Conservation (phyloP, 2,797 vertebrate species). For the Eidolon dupreanum region DNA sequence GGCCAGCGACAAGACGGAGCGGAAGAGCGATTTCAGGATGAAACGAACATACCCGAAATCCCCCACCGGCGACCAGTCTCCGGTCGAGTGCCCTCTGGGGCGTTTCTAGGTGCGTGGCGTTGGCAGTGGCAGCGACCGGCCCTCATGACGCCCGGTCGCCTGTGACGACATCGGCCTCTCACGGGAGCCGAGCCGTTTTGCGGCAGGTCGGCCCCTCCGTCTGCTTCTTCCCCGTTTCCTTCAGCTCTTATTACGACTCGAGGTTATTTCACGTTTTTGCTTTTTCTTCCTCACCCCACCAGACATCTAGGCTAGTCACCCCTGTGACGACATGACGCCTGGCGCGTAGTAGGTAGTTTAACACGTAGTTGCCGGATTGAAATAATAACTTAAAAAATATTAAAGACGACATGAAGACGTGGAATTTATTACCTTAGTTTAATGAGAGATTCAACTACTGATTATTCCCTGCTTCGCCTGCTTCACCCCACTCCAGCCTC, state of each 20-base stretch:
- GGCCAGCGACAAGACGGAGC: background rate
- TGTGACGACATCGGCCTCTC: background rate
- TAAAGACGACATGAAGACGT: background rate
- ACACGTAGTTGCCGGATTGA: background rate
- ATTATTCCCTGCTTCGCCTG: background rate
- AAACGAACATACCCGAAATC: background rate
- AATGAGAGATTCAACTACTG: background rate
- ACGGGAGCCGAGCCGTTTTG: background rate
- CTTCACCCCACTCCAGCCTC: background rate
- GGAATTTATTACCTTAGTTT: background rate
- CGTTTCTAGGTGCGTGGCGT: background rate
- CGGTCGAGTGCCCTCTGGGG: background rate
- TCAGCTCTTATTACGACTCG: background rate
- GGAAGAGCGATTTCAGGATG: background rate
- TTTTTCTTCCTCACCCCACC: background rate
- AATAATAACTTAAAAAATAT: background rate
- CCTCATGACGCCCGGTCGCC: no score
- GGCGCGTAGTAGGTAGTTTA: background rate
- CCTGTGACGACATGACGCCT: background rate
- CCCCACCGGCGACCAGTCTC: background rate
- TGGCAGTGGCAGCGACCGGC: fast-evolving
- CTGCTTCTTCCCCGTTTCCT: background rate
- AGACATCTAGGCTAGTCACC: background rate
- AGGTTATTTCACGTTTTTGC: background rate
- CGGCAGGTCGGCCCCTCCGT: background rate